Conservation (phyloP, 2,888 invertebrate species). For the Hypena proboscidalis region DNA sequence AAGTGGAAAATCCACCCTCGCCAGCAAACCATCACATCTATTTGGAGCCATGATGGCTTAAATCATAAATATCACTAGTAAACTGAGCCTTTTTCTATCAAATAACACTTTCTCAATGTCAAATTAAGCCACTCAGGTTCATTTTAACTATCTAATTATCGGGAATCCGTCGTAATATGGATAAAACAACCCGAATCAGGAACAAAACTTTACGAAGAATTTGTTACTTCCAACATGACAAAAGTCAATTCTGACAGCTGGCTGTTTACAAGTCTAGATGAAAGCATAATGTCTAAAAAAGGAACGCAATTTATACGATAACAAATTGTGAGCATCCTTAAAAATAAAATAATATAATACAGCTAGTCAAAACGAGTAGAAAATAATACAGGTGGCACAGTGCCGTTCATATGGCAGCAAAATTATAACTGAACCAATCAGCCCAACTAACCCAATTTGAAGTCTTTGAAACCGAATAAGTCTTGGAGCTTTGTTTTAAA, state of each 20-base stretch:
- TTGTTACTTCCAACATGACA: conserved; percentile 82
- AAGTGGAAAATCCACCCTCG: conserved; percentile 96
- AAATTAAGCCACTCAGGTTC: conserved; percentile 59
- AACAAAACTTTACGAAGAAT: conserved; percentile 70
- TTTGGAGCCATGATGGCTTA: conserved; percentile 75
- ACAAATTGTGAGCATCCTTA: too few relatives aligned
- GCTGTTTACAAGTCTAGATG: conserved; percentile 22
- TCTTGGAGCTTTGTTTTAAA: too few relatives aligned
- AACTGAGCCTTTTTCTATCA: conserved; percentile 43
- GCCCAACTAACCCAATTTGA: too few relatives aligned
- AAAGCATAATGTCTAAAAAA: too few relatives aligned
- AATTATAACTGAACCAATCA: too few relatives aligned
- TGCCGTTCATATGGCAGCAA: too few relatives aligned
- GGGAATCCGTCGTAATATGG: conserved; percentile 60
- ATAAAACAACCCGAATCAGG: conserved; percentile 55
- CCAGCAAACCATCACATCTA: conserved; percentile 90
- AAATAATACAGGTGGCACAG: too few relatives aligned
- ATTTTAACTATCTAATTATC: conserved; percentile 55
- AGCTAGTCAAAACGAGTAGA: too few relatives aligned
- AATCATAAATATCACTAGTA: conserved; percentile 58
- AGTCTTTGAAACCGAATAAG: too few relatives aligned
- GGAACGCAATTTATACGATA: too few relatives aligned
- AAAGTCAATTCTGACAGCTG: conserved; percentile 74
- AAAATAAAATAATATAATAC: too few relatives aligned
- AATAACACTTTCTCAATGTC: conserved; percentile 54